Base-by-base conservation (phyloP, 1,140 invertebrate species). In the Pararge aegeria region DNA sequence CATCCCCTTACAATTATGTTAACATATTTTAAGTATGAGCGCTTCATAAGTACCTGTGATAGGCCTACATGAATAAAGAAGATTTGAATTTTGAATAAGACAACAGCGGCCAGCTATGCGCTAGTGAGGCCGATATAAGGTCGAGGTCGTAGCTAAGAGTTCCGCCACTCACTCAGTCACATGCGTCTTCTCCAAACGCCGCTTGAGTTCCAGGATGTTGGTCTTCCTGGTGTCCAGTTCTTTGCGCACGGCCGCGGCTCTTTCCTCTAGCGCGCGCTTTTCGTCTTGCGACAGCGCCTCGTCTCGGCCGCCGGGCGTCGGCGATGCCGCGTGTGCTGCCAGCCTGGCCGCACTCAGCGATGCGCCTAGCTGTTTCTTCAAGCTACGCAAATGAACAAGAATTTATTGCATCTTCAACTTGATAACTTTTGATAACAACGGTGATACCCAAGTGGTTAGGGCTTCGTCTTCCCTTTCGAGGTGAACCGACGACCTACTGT, bases 131-230 rank as follows among this genome's bases (percentile, higher is more conserved):
- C n/a, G n/a, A n/a, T n/a, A n/a, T n/a, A n/a, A n/a, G n/a, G n/a
- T n/a, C n/a, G n/a, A n/a, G n/a, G n/a, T n/a, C n/a, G n/a, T n/a
- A 46, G 4, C 4, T 30, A 30, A 4, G 10, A 30, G 29, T 30
- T 9, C 3, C 5, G 5, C 6, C 12, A 46, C 93, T 93, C 85
- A 95, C 95, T 96, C 95, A 7, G 95, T 95, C 24, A 95, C 95
- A 78, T 96, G 94, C 5, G 95, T 91, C 61, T 94, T 92, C 68
- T 96, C 95, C 18, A 96, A 88, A 1, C 94, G 91, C 56, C 94
- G 83, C 78, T 95, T 95, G 6, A 96, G 90, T 68, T 95, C 95
- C 74, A 95, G 95, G 73, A 96, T 95, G 30, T 93, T 92, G 27
- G 93, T 87, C 67, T 92, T 90, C 68, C 95, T 94, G 66, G 94